Evolutionary conservation across 92 coral and sea anemone genomes (phyloP).

Genomic region (Porites evermanni): DNA sequence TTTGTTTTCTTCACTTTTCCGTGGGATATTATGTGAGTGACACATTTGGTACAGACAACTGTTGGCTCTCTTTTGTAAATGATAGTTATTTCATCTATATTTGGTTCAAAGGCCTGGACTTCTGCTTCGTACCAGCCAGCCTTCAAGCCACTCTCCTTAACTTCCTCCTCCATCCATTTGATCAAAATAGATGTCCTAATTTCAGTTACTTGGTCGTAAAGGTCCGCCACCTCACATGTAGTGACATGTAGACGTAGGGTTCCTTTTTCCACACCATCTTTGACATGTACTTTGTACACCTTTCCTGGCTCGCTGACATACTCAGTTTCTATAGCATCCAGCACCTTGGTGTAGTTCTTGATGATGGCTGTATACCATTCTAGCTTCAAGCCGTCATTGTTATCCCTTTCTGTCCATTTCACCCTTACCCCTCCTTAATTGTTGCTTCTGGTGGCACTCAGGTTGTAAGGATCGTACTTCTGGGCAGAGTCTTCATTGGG

Average conservation of each 20-base stretch:
- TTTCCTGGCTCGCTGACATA: slow-evolving; percentile 31
- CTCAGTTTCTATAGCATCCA: slow-evolving; percentile 31
- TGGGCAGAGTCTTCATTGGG: slow-evolving; percentile 18
- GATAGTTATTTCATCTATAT: slow-evolving; percentile 31
- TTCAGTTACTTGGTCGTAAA: slow-evolving; percentile 53
- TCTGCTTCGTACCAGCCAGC: slow-evolving; percentile 68
- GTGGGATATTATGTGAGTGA: slow-evolving; percentile 20
- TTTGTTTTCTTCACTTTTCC: slow-evolving; percentile 36
- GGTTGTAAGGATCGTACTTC: slow-evolving; percentile 44
- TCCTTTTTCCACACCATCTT: slow-evolving; percentile 48
- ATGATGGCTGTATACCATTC: slow-evolving; percentile 50
- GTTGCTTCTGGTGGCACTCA: slow-evolving; percentile 38
- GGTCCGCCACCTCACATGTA: slow-evolving; percentile 19
- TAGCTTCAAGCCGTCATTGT: slow-evolving; percentile 40
- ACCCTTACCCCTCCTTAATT: slow-evolving; percentile 14
- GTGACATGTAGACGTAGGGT: slow-evolving; percentile 31
- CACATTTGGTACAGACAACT: slow-evolving; percentile 40
- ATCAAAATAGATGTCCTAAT: slow-evolving; percentile 44
- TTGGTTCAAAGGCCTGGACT: slow-evolving; percentile 58
- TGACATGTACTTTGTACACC: slow-evolving; percentile 22
- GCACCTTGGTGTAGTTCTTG: background rate
- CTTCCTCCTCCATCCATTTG: slow-evolving; percentile 46
- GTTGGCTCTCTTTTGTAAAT: slow-evolving; percentile 44
- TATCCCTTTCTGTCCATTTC: slow-evolving; percentile 49
- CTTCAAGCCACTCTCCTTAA: slow-evolving; percentile 45